A percentile compares a stretch with the other conserved stretches of the same genome.
Evolutionary conservation across 2,113 vertebrate genomes (phyloP).

Genomic region (Mesitornis unicolor): DNA sequence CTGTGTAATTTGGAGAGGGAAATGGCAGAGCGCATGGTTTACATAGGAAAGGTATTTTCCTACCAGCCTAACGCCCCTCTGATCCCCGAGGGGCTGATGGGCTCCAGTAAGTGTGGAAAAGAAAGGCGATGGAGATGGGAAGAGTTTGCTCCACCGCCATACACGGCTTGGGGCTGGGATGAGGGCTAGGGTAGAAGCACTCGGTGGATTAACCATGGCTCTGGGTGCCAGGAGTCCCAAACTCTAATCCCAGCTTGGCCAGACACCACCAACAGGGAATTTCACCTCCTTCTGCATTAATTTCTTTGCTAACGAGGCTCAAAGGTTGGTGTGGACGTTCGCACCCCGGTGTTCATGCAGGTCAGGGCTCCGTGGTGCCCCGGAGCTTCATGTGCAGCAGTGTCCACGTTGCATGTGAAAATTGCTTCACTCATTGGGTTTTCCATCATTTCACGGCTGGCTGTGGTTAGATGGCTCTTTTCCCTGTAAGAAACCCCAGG

Average conservation of each 20-base stretch:
- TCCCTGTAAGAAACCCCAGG: not conserved
- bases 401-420: not conserved
- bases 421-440: no score
- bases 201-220: fast-evolving
- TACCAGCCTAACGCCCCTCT: not conserved
- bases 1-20: not conserved
- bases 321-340: fast-evolving
- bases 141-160: not conserved
- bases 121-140: not conserved
- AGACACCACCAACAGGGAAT: not conserved
- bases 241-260: not conserved
- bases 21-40: not conserved
- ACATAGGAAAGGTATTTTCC: not conserved
- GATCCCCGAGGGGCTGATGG: not conserved
- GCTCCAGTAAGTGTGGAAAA: not conserved
- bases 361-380: not conserved
- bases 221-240: not conserved
- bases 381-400: fast-evolving
- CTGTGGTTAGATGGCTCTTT: not conserved
- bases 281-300: not conserved
- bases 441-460: fast-evolving
- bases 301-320: not conserved
- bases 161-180: not conserved
- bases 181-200: not conserved
- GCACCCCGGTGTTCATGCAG: fast-evolving